Evolutionary conservation across 2,888 invertebrate genomes (phyloP).

Genomic region (Tenthredo notha): DNA sequence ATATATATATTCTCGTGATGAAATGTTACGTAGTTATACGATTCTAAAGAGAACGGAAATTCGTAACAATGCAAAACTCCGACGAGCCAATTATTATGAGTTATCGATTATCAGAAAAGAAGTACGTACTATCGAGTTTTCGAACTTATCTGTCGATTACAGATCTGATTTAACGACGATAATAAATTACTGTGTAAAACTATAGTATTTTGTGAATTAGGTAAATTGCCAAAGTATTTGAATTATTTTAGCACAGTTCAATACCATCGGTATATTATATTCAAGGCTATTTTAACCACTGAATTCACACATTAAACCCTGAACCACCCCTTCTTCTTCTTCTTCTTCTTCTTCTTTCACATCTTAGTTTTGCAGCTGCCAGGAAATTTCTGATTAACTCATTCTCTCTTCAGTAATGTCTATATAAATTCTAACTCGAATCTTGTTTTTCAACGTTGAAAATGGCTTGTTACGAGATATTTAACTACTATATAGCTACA

Average conservation of each 20-base stretch:
- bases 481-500: background rate
- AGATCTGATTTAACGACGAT: background rate
- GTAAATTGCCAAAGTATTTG: background rate
- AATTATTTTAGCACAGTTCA: background rate
- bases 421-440: background rate
- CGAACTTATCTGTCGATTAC: background rate
- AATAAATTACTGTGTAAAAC: background rate
- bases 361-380: background rate
- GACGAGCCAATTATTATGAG: constrained; percentile 6
- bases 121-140: background rate
- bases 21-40: background rate
- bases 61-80: background rate
- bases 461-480: background rate
- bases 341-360: background rate
- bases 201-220: no score
- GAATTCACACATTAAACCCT: background rate
- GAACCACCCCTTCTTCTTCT: background rate
- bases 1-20: background rate
- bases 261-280: background rate
- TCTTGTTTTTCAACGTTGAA: background rate
- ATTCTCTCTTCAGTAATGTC: background rate
- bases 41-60: background rate
- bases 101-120: background rate
- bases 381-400: background rate
- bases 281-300: background rate